phyloP scores from a whole-genome alignment of 2,113 vertebrate genomes.

The Benitochromis conjunctus region DNA sequence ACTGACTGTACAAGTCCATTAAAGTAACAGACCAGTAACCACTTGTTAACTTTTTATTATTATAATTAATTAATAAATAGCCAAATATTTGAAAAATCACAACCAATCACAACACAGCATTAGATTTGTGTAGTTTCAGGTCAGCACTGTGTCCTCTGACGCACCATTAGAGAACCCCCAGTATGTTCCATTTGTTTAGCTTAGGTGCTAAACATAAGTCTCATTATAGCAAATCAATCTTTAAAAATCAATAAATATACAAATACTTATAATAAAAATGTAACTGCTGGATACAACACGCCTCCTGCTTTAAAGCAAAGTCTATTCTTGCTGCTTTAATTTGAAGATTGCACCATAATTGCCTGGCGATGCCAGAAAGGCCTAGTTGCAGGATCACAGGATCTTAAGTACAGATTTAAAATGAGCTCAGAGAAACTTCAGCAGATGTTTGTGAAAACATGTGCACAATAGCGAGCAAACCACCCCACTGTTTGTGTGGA shows the following conservation, averaged over 20 bases:
- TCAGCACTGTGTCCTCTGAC: not conserved
- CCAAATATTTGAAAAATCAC: fast-evolving
- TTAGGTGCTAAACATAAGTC: not conserved
- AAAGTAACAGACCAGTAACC: not conserved
- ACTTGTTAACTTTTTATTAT: not conserved
- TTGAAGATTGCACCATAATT: not conserved
- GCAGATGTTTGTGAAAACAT: not conserved
- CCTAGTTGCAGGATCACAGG: not conserved
- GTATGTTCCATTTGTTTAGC: not conserved
- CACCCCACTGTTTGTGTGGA: not conserved
- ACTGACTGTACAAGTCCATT: not conserved
- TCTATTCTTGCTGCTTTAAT: not conserved
- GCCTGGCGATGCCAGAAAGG: not conserved
- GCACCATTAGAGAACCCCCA: not conserved
- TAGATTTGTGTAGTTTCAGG: not conserved
- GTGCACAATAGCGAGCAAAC: not conserved
- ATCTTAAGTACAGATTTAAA: not conserved
- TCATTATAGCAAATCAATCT: not conserved
- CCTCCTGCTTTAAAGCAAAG: not conserved
- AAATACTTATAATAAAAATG: not conserved
- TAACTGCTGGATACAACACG: not conserved
- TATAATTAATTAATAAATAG: not conserved
- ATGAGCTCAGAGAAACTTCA: not conserved
- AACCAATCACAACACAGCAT: not conserved
- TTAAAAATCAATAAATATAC: not conserved